Base-by-base conservation (phyloP, 2,797 vertebrate genomes). In the Orientallactaga sibirica region DNA sequence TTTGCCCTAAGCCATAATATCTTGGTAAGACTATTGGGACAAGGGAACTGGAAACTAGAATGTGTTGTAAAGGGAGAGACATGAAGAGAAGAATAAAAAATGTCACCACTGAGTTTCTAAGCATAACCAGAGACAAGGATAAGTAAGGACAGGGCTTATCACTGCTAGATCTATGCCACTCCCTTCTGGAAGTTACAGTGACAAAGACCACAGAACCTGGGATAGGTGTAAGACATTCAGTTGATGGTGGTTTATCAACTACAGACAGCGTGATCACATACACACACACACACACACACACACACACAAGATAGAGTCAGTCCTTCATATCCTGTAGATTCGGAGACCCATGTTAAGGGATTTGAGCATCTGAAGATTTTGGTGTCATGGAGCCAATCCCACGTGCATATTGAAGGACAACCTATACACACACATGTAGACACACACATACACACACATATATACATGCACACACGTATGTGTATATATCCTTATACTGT, bases 1-100 rank as follows among this genome's bases (percentile, higher is more conserved):
- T 94, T 95, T 92, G 87, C 80, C 82, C 94, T 81, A n/a, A 85
- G 33, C 37, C 15, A 37, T 62, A 93, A 52, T 24, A 94, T 48
- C 24, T 87, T 86, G 77, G 70, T n/a, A 75, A 33, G 37, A 94
- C 64, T 19, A 64, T 6, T 27, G 43, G 66, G 43, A 81, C 19
- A 9, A 81, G 74, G 67, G 43, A 62, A 70, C 68, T 12, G 5
- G 41, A 41, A 24, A 85, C 66, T 71, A 41, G 55, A 77, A 68
- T 73, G 24, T 58, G 16, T 16, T 58, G 16, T 33, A 86, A 93
- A 92, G 73, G 37, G 67, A 90, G 33, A 24, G 2, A 92, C 81
- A 58, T 4, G 2, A 93, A 88, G n/a, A 7, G 8, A 87, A 80
- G 61, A 89, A 86, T 70, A 82, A 93, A 79, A 22, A 7, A 86